Evolutionary conservation across 2,888 invertebrate genomes (phyloP).

Genomic region (Himalopsyche tibetana): DNA sequence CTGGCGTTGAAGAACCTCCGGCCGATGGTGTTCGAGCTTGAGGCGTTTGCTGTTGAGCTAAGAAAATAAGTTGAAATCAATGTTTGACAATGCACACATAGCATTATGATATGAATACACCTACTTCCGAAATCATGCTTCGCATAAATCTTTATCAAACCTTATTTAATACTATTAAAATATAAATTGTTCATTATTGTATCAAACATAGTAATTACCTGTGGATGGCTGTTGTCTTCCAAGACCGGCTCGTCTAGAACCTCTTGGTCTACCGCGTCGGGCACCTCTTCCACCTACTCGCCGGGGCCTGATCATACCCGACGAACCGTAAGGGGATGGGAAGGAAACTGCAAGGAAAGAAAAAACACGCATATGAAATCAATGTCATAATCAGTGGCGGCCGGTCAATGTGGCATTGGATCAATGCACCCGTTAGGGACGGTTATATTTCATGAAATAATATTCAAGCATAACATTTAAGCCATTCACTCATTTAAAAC

Average conservation of each 20-base stretch:
- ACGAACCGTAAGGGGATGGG: constrained; percentile 60
- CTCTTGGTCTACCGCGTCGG: constrained; percentile 85
- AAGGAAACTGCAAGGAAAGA: constrained; percentile 55
- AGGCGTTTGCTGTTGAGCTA: constrained; percentile 43
- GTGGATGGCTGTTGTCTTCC: constrained; percentile 68
- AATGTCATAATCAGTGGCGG: no score
- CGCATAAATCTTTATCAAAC: no score
- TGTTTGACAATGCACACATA: no score
- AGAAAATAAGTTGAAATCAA: not conserved
- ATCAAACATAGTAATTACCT: not conserved
- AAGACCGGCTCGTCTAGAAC: constrained; percentile 79
- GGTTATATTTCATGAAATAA: no score
- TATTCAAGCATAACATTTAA: no score
- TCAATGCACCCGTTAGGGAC: no score
- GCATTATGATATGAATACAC: no score
- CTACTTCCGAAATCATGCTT: no score
- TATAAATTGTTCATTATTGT: no score
- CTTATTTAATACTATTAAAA: no score
- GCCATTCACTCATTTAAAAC: no score
- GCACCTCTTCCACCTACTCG: constrained; percentile 77
- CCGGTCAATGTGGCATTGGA: no score
- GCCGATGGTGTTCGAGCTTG: constrained; percentile 33
- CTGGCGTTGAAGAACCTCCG: constrained; percentile 52
- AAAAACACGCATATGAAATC: not conserved
- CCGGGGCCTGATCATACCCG: constrained; percentile 59